A percentile compares a stretch with the other conserved stretches of the same genome.
Conservation (phyloP, 2,113 vertebrate species). For the Pionites leucogaster region DNA sequence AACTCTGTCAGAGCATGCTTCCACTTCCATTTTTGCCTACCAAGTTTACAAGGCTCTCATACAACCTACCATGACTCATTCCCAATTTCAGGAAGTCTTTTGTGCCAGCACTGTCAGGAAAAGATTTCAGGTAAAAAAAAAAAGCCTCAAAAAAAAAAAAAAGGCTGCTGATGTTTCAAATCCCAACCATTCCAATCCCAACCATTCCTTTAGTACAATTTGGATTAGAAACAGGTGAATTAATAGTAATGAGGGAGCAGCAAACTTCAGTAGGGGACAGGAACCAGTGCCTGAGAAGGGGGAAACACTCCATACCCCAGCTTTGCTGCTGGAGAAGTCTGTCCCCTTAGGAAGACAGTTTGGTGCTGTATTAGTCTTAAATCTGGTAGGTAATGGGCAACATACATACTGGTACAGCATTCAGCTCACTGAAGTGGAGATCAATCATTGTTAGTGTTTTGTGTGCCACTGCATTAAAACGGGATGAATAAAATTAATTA, state of each 20-base stretch:
- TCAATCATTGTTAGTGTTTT: neutral
- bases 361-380: neutral
- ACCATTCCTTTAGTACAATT: neutral
- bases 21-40: neutral
- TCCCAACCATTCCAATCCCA: rapidly evolving
- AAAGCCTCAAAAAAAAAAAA: neutral
- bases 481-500: neutral
- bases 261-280: neutral
- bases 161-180: neutral
- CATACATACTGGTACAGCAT: neutral
- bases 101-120: neutral
- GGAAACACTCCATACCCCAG: neutral
- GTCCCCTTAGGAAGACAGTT: neutral
- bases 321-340: neutral
- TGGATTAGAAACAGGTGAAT: neutral
- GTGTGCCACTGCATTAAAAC: neutral
- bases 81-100: neutral
- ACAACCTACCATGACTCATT: neutral
- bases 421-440: neutral
- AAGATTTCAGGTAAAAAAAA: neutral
- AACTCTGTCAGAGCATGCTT: neutral
- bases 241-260: neutral
- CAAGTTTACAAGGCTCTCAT: neutral
- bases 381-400: neutral
- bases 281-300: neutral